Evolutionary conservation across 1,140 invertebrate genomes (phyloP).

Genomic region (Zaprionus taronus): DNA sequence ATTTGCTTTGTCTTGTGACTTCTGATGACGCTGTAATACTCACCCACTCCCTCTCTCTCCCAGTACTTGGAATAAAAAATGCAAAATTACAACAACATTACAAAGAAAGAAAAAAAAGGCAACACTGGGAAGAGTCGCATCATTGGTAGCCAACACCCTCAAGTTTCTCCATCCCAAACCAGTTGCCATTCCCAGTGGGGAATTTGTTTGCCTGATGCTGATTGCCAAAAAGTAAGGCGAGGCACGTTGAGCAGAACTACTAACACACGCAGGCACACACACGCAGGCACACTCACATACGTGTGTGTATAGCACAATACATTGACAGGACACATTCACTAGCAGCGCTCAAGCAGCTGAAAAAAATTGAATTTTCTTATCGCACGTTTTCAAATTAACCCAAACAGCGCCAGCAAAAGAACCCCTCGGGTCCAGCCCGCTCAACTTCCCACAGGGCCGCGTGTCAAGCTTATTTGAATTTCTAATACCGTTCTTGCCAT

Average conservation of each 20-base stretch:
- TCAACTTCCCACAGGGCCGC: neutral
- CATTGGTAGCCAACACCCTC: conserved; percentile 1
- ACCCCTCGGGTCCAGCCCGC: conserved; percentile 2
- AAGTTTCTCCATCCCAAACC: conserved; percentile 5
- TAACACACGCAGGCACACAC: neutral
- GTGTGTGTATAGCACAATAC: conserved; percentile 18
- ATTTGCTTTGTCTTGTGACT: conserved; percentile 39
- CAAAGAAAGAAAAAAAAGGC: conserved; percentile 8
- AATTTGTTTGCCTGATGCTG: conserved; percentile 67
- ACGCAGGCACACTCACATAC: neutral
- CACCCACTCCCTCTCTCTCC: neutral
- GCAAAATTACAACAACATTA: conserved; percentile 56
- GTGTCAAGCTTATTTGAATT: conserved; percentile 52
- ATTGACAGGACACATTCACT: conserved; percentile 34
- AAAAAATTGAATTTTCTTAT: conserved; percentile 74
- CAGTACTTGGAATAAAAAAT: conserved; percentile 50
- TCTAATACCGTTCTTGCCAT: conserved; percentile 19
- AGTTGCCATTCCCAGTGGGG: conserved; percentile 51
- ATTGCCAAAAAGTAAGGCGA: conserved; percentile 67
- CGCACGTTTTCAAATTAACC: conserved; percentile 75
- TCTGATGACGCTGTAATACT: conserved; percentile 4
- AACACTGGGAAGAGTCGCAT: conserved; percentile 14
- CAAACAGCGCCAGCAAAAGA: conserved; percentile 35
- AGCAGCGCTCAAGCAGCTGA: conserved; percentile 1
- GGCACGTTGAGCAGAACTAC: conserved; percentile 34